phyloP scores from a whole-genome alignment of 2,888 invertebrate genomes.

The Andrena trimmerana region DNA sequence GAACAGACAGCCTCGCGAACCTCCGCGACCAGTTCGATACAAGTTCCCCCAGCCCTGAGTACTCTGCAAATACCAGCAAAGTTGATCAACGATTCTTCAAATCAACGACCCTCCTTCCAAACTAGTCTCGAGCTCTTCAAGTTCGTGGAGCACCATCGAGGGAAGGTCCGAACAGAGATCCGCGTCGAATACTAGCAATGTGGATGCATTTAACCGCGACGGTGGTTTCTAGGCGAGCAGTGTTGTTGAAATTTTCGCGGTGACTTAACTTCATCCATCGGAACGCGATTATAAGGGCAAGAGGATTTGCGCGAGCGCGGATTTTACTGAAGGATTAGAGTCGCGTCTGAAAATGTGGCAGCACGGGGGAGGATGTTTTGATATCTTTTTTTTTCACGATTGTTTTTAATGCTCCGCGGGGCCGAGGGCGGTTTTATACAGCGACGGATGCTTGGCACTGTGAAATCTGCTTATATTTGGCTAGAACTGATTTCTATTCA shows the following conservation, averaged over 20 bases:
- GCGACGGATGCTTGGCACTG: neutral
- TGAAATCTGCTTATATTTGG: neutral
- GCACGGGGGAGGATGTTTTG: neutral
- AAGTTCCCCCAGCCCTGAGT: neutral
- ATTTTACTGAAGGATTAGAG: conserved; percentile 24
- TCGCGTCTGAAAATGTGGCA: conserved; percentile 1
- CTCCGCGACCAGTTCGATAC: neutral
- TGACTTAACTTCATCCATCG: conserved; percentile 29
- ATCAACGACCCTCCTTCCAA: conserved; percentile 2
- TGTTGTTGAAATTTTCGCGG: conserved; percentile 21
- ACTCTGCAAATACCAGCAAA: neutral
- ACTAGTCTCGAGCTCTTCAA: neutral
- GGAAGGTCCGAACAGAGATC: neutral
- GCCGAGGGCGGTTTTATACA: neutral
- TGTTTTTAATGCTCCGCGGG: neutral
- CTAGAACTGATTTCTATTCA: neutral
- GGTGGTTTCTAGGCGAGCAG: neutral
- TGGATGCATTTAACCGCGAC: neutral
- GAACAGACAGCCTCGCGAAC: neutral
- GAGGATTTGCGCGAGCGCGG: conserved; percentile 16
- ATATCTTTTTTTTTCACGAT: neutral
- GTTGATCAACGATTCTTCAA: neutral
- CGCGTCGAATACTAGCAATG: neutral
- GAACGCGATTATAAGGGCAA: conserved; percentile 45
- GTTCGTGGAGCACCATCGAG: neutral